Base-by-base conservation (phyloP, 2,113 vertebrate genomes). In the Melanotaenia duboulayi region DNA sequence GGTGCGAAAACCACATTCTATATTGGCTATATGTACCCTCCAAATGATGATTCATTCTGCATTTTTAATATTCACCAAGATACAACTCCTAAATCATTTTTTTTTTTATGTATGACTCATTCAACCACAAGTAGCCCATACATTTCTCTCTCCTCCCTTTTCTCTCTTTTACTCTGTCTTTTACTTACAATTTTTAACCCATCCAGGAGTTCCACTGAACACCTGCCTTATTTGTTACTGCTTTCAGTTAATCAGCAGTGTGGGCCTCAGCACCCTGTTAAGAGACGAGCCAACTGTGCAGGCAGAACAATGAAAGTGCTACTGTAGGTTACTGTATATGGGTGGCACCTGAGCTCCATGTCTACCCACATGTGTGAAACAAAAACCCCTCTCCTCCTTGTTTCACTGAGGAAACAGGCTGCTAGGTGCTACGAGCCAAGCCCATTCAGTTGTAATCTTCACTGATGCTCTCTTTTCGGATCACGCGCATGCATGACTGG, bases 261-360 rank as follows among this genome's bases (percentile, higher is more conserved):
- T 40, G 55, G 52, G 17, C 20, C 74, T 68, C 42, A 25, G 25
- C 22, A 48, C 28, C 59, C 44, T 14, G 20, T 63, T 44, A 62
- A 39, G 71, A 83, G 74, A 84, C 57, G 11, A 74, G 67, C 76
- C 83, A 70, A 76, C 52, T 73, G 74, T 62, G 65, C 54, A 42
- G 69, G 77, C 84, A 92, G 91, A 92, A 92, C 91, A 92, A 92
- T 92, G 91, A 90, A 71, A 84, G 76, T 37, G 82, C 84, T 54
- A 49, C 78, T 73, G 65, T 76, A 68, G 61, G 69, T 71, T 76
- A 76, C 76, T 82, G 85, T 76, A 73, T 32, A 71, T 81, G 89
- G 86, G 81, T 87, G 89, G 82, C 83, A 90, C 87, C 87, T 88
- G 86, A 72, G 20, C 82, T 59, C 54, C 24, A 25, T 32, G 55